These are phyloP conservation scores for Pelmatolapia mariae DNA, from an alignment of 2,113 vertebrate genomes.

Conservation along the genomic window DNA sequence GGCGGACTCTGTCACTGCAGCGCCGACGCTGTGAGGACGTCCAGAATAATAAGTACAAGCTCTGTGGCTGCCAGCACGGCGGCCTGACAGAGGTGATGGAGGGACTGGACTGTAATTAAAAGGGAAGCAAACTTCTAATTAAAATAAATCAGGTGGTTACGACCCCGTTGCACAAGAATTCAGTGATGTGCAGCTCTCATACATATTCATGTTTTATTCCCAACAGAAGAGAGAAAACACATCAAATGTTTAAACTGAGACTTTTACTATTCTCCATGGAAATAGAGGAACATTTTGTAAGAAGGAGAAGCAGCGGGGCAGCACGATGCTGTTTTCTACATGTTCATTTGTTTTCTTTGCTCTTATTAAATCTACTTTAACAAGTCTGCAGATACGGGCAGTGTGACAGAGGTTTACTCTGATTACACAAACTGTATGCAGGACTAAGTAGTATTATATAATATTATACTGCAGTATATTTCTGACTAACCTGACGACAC, in stretches of 20 bases:
- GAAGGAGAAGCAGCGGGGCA: not conserved
- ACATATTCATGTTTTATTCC: not conserved
- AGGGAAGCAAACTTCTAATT: not conserved
- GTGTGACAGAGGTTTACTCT: not conserved
- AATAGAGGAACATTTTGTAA: not conserved
- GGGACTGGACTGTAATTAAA: not conserved
- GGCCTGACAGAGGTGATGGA: not conserved
- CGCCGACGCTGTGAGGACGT: not conserved
- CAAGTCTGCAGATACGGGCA: fast-evolving
- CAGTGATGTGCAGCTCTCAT: fast-evolving
- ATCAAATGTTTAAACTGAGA: not conserved
- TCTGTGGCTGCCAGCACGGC: not conserved
- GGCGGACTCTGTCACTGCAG: not conserved
- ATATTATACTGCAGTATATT: not conserved
- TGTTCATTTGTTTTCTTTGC: not conserved
- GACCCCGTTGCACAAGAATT: not conserved
- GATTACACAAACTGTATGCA: not conserved
- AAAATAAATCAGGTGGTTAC: not conserved
- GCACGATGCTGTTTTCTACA: not conserved
- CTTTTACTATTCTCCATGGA: fast-evolving
- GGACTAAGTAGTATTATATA: not conserved
- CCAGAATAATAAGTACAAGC: not conserved
- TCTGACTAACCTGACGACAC: not conserved
- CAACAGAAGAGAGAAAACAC: not conserved
- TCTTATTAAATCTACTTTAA: not conserved